phyloP scores from a whole-genome alignment of 2,888 invertebrate species.

The Venusia cambrica region DNA sequence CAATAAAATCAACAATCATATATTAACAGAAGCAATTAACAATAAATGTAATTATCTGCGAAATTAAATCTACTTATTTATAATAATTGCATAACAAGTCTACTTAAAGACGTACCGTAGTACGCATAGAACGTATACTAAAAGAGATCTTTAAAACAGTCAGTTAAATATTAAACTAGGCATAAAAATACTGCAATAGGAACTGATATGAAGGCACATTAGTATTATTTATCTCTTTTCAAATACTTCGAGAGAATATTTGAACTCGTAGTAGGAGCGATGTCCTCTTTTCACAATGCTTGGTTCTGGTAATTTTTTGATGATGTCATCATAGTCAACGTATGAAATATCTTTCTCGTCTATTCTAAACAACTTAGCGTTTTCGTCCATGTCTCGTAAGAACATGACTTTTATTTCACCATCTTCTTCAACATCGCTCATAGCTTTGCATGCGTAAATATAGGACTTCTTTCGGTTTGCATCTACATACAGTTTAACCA shows the following conservation, averaged over 20 bases:
- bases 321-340: background rate
- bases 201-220: no score
- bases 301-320: background rate
- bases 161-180: no score
- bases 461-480: background rate
- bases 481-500: background rate
- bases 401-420: constrained; percentile 1
- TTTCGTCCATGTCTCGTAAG: background rate
- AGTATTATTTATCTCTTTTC: background rate
- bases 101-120: no score
- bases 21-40: no score
- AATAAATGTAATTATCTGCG: no score
- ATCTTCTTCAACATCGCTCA: background rate
- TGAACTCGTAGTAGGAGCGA: background rate
- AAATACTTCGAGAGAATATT: background rate
- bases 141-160: no score
- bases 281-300: background rate
- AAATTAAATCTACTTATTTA: no score
- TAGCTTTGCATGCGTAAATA: background rate
- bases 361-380: background rate
- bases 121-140: no score
- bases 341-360: background rate
- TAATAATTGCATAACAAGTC: no score
- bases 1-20: no score
- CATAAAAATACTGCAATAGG: no score